These are phyloP conservation scores for Tapera naevia DNA, from an alignment of 2,797 vertebrate species.

Conservation along the genomic window DNA sequence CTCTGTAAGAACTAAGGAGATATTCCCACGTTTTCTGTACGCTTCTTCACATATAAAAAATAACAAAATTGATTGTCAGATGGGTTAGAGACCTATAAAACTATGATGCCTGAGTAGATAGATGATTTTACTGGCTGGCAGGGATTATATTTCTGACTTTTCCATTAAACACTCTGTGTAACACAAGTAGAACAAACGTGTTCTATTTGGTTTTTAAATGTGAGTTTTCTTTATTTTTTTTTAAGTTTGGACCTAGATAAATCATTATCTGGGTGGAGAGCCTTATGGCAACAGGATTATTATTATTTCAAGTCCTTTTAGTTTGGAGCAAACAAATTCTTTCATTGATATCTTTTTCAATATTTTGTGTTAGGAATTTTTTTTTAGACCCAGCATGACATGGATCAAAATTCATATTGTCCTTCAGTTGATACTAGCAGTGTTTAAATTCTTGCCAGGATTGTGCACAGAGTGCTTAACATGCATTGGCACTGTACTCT, in stretches of 20 bases:
- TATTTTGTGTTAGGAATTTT: background rate
- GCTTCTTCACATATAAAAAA: background rate
- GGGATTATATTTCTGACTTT: background rate
- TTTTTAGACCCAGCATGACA: background rate
- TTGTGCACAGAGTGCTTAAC: background rate
- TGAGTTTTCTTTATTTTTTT: background rate
- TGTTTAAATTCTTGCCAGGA: slow-evolving; percentile 10
- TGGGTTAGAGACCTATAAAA: background rate
- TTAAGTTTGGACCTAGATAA: background rate
- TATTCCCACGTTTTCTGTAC: background rate
- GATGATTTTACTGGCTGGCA: background rate
- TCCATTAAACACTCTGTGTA: background rate
- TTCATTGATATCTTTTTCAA: background rate
- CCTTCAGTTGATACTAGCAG: slow-evolving; percentile 31
- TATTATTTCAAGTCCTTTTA: background rate
- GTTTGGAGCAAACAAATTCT: slow-evolving; percentile 25
- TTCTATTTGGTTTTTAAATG: background rate
- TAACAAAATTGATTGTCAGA: background rate
- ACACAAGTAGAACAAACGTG: background rate
- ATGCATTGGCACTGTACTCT: background rate
- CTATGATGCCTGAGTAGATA: background rate
- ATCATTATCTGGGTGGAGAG: background rate
- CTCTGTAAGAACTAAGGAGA: background rate
- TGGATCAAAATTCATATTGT: background rate
- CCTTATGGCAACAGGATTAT: background rate